Conservation (phyloP, 2,797 vertebrate species). For the Pelochelys cantorii region DNA sequence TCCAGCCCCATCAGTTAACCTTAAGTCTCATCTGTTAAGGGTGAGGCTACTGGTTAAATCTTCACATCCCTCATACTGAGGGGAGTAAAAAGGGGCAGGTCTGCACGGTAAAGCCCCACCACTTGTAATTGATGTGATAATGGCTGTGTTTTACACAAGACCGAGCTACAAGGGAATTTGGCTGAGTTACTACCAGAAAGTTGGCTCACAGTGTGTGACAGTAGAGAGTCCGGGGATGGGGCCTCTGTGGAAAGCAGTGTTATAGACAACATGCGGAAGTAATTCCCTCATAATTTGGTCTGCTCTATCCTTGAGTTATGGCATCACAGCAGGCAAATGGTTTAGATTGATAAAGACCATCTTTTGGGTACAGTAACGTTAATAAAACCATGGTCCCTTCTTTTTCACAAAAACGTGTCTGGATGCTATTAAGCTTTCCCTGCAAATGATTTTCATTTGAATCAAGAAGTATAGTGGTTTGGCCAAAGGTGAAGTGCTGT, state of each 20-base stretch:
- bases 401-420: not conserved
- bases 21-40: too few relatives aligned
- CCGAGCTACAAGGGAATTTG: not conserved
- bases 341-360: not conserved
- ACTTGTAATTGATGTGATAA: not conserved
- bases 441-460: not conserved
- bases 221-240: not conserved
- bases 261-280: not conserved
- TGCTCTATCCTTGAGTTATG: not conserved
- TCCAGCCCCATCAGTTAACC: too few relatives aligned
- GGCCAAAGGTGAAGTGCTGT: not conserved
- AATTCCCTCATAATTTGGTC: not conserved
- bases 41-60: too few relatives aligned
- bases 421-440: not conserved
- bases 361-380: not conserved
- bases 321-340: not conserved
- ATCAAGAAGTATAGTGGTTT: not conserved
- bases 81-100: too few relatives aligned
- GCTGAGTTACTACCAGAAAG: not conserved
- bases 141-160: not conserved
- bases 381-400: not conserved
- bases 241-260: not conserved
- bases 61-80: not conserved
- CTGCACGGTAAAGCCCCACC: not conserved
- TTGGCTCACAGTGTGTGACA: not conserved